Percentiles rank a stretch among this genome's conserved stretches.
These are phyloP conservation scores for Macrobrachium rosenbergii DNA, from an alignment of 1,140 invertebrate species.

Conservation along the genomic window DNA sequence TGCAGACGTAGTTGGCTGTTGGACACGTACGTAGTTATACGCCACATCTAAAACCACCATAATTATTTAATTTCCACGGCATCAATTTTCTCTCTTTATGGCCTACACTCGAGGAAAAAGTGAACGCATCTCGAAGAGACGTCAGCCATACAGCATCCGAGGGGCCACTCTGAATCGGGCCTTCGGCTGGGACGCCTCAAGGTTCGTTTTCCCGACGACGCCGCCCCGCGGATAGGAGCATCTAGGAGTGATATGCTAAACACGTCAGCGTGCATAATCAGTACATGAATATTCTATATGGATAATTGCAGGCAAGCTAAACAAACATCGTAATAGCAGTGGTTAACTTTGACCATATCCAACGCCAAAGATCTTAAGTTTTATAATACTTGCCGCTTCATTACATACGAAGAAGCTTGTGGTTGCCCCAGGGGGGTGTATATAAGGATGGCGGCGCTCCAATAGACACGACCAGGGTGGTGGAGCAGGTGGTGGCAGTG, in stretches of 20 bases:
- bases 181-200: background rate
- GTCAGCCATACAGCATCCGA: background rate
- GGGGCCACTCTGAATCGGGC: background rate
- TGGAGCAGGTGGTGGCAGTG: no score
- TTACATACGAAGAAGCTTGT: background rate
- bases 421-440: background rate
- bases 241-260: constrained; percentile 35
- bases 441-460: no score
- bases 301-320: constrained; percentile 57
- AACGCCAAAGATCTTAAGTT: constrained; percentile 17
- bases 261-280: constrained; percentile 45
- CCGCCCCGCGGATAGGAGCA: background rate
- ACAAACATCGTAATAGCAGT: constrained; percentile 57
- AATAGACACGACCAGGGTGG: no score
- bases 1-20: constrained; percentile 32
- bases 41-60: constrained; percentile 51
- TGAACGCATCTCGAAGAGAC: background rate
- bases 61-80: constrained; percentile 61
- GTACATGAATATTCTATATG: constrained; percentile 62
- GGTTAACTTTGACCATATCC: constrained; percentile 50
- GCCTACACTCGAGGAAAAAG: constrained; percentile 50
- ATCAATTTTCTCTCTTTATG: constrained; percentile 61
- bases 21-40: constrained; percentile 52
- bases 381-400: constrained; percentile 26
- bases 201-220: background rate